These are phyloP conservation scores for Harpalus rubripes DNA, from an alignment of 2,888 invertebrate genomes.

Conservation along the genomic window DNA sequence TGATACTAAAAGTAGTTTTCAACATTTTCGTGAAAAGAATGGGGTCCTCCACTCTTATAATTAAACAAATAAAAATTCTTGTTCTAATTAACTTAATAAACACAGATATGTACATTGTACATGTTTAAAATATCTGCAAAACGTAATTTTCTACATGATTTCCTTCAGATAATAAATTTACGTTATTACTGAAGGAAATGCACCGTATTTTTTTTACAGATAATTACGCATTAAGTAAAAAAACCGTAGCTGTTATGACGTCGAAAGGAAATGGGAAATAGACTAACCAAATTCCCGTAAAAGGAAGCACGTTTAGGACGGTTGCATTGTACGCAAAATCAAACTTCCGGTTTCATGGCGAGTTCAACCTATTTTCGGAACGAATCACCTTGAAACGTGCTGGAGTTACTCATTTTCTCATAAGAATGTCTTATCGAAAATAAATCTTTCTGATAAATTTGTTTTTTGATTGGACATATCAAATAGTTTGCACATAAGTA, in stretches of 20 bases:
- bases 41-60: too few species aligned
- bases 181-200: background rate
- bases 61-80: too few species aligned
- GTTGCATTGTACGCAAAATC: conserved; percentile 46
- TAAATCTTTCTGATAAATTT: background rate
- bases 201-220: background rate
- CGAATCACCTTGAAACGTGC: conserved; percentile 28
- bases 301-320: conserved; percentile 48
- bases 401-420: conserved; percentile 3
- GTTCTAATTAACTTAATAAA: too few species aligned
- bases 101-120: too few species aligned
- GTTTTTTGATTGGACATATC: background rate
- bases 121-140: too few species aligned
- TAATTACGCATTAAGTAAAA: background rate
- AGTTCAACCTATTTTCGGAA: conserved; percentile 25
- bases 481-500: background rate
- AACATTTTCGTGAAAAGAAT: too few species aligned
- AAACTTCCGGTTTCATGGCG: conserved; percentile 47
- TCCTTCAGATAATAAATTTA: background rate
- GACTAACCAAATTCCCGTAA: conserved; percentile 12
- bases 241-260: conserved; percentile 18
- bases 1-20: too few species aligned
- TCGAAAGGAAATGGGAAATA: conserved; percentile 10
- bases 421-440: conserved; percentile 4
- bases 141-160: background rate